Evolutionary conservation across 2,797 vertebrate genomes (phyloP).

Genomic region (Clamator glandarius): DNA sequence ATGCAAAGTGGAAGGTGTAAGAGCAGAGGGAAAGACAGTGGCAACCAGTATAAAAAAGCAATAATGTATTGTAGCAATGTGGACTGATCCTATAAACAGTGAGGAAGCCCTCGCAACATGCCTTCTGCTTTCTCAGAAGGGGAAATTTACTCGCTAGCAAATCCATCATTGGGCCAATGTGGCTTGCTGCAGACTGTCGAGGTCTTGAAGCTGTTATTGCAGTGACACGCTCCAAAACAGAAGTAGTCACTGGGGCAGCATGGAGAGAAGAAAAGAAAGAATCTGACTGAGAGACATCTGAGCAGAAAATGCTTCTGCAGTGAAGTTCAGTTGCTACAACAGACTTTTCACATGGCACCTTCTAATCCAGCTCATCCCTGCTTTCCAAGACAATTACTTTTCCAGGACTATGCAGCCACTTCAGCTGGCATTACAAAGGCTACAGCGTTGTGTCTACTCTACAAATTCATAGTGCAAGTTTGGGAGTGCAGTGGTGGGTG

Average conservation of each 20-base stretch:
- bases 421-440: not conserved
- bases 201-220: not conserved
- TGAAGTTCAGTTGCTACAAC: not conserved
- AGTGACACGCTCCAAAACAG: rapidly evolving
- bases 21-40: not conserved
- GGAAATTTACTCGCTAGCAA: not conserved
- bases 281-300: not conserved
- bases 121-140: not conserved
- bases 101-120: not conserved
- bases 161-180: rapidly evolving
- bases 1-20: not conserved
- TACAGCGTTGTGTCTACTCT: not conserved
- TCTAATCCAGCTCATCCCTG: not conserved
- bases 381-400: not conserved
- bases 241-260: not conserved
- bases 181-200: not conserved
- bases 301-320: not conserved
- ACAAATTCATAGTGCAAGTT: too few relatives aligned
- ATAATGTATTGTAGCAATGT: rapidly evolving
- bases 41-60: not conserved
- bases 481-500: too few relatives aligned
- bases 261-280: not conserved
- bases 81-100: not conserved
- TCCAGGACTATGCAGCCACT: too few relatives aligned
- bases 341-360: too few relatives aligned